These are phyloP conservation scores for Notocelia uddmanniana DNA, from an alignment of 2,888 invertebrate species.

Conservation along the genomic window DNA sequence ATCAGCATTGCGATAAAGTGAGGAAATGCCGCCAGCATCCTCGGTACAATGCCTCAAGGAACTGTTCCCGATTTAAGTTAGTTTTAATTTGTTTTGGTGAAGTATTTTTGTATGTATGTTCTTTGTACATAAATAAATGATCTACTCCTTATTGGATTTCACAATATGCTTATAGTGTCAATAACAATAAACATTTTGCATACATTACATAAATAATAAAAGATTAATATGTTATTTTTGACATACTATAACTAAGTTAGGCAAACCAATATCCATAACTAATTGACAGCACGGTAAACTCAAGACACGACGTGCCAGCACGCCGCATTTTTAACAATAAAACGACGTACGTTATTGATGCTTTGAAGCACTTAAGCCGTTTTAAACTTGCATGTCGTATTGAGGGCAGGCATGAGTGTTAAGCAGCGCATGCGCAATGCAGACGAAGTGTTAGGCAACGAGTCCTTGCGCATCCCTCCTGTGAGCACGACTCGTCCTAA, in stretches of 20 bases:
- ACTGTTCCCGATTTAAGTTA: too few relatives aligned
- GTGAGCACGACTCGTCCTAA: slow-evolving; percentile 8
- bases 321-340: neutral
- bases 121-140: too few relatives aligned
- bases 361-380: neutral
- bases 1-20: too few relatives aligned
- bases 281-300: slow-evolving; percentile 3
- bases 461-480: slow-evolving; percentile 28
- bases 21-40: too few relatives aligned
- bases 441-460: slow-evolving; percentile 10
- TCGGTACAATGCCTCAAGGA: too few relatives aligned
- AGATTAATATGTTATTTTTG: too few relatives aligned
- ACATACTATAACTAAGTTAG: neutral
- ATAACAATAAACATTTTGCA: too few relatives aligned
- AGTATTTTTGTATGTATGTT: too few relatives aligned
- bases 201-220: too few relatives aligned
- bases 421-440: neutral
- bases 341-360: neutral
- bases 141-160: too few relatives aligned
- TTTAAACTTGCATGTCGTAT: neutral
- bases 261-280: neutral
- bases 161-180: too few relatives aligned
- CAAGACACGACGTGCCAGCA: neutral
- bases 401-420: slow-evolving; percentile 24
- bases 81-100: too few relatives aligned